These are phyloP conservation scores for Lepidostoma basale DNA, from an alignment of 1,140 invertebrate species.

Conservation along the genomic window DNA sequence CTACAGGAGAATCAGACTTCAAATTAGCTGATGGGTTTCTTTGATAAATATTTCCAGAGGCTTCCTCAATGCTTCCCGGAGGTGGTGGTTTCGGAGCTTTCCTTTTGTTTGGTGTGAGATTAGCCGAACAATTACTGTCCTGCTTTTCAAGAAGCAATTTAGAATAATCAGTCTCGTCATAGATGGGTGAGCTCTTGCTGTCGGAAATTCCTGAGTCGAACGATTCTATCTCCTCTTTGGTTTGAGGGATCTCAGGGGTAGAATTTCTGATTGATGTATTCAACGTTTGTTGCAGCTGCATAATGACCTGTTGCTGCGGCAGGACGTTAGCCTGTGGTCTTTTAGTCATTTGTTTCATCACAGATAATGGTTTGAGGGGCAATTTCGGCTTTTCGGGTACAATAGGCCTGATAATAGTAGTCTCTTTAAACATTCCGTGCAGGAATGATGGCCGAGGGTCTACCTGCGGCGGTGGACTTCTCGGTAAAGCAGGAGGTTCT, in stretches of 20 bases:
- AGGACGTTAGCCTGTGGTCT: slow-evolving; percentile 46
- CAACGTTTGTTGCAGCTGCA: slow-evolving; percentile 57
- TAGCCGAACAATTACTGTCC: slow-evolving; percentile 60
- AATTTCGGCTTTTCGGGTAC: slow-evolving; percentile 68
- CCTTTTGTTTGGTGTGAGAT: slow-evolving; percentile 59
- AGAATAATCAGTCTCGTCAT: slow-evolving; percentile 37
- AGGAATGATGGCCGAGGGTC: slow-evolving; percentile 74
- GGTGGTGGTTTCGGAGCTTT: slow-evolving; percentile 71
- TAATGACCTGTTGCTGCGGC: slow-evolving; percentile 56
- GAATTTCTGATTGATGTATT: slow-evolving; percentile 44
- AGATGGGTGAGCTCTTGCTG: slow-evolving; percentile 13
- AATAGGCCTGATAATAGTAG: slow-evolving; percentile 53
- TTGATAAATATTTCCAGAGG: slow-evolving; percentile 56
- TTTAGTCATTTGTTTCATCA: slow-evolving; percentile 56
- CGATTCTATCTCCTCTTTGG: slow-evolving; percentile 35
- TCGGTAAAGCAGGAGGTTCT: slow-evolving; percentile 70
- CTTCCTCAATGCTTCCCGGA: slow-evolving; percentile 60
- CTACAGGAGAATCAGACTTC: slow-evolving; percentile 71
- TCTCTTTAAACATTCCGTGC: slow-evolving; percentile 64
- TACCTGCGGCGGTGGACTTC: slow-evolving; percentile 63
- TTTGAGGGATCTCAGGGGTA: slow-evolving; percentile 32
- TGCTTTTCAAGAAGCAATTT: slow-evolving; percentile 60
- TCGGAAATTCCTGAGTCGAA: slow-evolving; percentile 18
- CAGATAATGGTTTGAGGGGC: slow-evolving; percentile 64
- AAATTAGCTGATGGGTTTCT: slow-evolving; percentile 64